Evolutionary conservation across 2,797 vertebrate genomes (phyloP).

Genomic region (Acanthornis magna): DNA sequence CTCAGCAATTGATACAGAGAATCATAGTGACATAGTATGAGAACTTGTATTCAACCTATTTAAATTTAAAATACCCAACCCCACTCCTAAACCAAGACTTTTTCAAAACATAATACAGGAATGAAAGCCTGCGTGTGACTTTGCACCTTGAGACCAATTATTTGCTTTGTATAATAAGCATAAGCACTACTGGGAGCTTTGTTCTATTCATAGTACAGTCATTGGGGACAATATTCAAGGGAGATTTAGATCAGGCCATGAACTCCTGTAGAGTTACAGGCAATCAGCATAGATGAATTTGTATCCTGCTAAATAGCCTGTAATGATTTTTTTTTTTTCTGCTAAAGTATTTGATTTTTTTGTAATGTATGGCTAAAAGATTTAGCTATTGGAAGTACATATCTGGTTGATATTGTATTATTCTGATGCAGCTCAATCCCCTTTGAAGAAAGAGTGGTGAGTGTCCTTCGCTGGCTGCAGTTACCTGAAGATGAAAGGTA

Average conservation of each 20-base stretch:
- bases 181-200: neutral
- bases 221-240: neutral
- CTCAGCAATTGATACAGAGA: neutral
- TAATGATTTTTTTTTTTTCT: neutral
- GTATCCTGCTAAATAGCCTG: neutral
- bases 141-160: neutral
- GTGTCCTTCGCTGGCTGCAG: conserved; percentile 84
- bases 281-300: neutral
- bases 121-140: neutral
- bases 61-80: neutral
- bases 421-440: conserved; percentile 74
- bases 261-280: neutral
- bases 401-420: neutral
- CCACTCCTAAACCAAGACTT: neutral
- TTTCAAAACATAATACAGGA: neutral
- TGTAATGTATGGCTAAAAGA: neutral
- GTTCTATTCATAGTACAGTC: neutral
- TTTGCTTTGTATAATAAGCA: neutral
- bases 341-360: neutral
- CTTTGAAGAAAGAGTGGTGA: conserved; percentile 84
- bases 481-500: conserved; percentile 86
- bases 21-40: neutral
- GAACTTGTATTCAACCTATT: neutral
- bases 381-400: neutral
- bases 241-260: neutral